Conservation (phyloP, 2,113 vertebrate genomes). For the Epinephelus lanceolatus region DNA sequence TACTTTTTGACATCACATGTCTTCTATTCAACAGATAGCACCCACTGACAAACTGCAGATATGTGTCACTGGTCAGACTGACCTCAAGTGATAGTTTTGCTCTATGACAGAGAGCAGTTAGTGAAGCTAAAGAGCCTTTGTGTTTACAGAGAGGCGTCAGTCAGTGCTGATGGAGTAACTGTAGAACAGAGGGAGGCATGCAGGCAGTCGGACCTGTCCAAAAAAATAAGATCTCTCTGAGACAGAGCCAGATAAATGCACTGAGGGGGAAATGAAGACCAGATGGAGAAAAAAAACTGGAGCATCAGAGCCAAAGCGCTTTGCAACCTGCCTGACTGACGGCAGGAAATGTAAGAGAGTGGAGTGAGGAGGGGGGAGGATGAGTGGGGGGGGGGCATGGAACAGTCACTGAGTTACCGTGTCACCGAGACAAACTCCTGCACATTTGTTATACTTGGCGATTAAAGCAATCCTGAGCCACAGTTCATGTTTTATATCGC, state of each 20-base stretch:
- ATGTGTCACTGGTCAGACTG: background rate
- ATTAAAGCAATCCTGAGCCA: background rate
- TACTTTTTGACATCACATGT: background rate
- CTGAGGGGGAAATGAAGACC: conserved; percentile 65
- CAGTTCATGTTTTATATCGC: conserved; percentile 17
- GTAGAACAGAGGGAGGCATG: conserved; percentile 42
- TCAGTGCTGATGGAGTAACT: conserved; percentile 41
- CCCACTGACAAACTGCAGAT: background rate
- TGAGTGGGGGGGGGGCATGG: background rate
- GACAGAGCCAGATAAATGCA: conserved; percentile 41
- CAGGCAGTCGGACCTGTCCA: background rate
- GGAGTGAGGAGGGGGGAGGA: background rate
- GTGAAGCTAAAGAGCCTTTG: background rate
- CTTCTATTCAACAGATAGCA: background rate
- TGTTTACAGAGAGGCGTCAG: conserved; percentile 59
- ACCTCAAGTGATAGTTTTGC: background rate
- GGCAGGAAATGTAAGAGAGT: conserved; percentile 62
- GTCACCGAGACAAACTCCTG: conserved; percentile 37
- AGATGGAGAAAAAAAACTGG: conserved; percentile 50
- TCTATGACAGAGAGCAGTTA: background rate
- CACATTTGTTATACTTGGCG: conserved; percentile 31
- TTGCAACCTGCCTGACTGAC: conserved; percentile 45
- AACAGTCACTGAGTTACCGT: conserved; percentile 13
- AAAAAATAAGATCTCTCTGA: conserved; percentile 7
- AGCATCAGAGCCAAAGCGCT: conserved; percentile 35